Conservation (phyloP, 2,888 invertebrate species). For the Bombylius major region DNA sequence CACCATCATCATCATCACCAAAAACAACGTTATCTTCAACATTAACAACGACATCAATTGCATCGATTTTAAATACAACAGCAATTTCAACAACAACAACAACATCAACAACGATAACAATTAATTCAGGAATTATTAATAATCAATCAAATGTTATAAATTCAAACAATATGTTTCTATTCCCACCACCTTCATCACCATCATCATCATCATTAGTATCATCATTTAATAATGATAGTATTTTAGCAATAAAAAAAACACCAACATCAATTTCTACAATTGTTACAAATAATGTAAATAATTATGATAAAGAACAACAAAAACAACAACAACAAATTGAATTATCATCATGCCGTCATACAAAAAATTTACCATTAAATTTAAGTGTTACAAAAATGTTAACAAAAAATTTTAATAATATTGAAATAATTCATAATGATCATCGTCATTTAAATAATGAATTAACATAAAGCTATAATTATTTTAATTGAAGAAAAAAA, state of each 20-base stretch:
- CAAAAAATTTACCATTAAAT: slow-evolving; percentile 17
- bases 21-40: slow-evolving; percentile 4
- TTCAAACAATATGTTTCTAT: no score
- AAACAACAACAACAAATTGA: slow-evolving; percentile 8
- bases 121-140: neutral
- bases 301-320: neutral
- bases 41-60: slow-evolving; percentile 12
- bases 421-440: no score
- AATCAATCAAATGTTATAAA: no score
- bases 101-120: slow-evolving; percentile 10
- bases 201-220: neutral
- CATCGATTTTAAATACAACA: neutral
- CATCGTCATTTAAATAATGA: no score
- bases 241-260: slow-evolving; percentile 13
- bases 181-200: no score
- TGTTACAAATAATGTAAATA: neutral
- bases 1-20: neutral
- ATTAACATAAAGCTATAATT: no score
- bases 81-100: slow-evolving; percentile 12
- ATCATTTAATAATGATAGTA: neutral
- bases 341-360: slow-evolving; percentile 12
- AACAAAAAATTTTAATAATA: slow-evolving; percentile 16
- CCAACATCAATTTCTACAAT: slow-evolving; percentile 3
- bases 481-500: no score
- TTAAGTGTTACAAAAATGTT: slow-evolving; percentile 18